Conservation (phyloP, 2,113 vertebrate genomes). For the Motacilla alba region DNA sequence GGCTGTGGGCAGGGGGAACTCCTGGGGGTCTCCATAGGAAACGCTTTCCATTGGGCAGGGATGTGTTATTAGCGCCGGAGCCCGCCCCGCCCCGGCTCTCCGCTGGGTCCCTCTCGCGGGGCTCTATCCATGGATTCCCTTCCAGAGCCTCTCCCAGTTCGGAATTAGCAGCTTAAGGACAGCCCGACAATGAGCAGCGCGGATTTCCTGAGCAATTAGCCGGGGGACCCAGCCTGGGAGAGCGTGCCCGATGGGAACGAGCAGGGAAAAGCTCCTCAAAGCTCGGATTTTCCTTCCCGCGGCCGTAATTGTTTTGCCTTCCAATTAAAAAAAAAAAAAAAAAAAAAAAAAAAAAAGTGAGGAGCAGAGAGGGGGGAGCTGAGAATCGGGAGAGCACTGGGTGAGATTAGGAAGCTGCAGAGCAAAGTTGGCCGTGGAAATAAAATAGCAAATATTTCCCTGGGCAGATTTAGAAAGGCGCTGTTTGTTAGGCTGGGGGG, state of each 20-base stretch:
- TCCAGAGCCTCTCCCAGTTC: slow-evolving; percentile 21
- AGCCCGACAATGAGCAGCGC: slow-evolving; percentile 25
- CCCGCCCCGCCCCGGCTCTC: slow-evolving; percentile 11
- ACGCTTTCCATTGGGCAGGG: slow-evolving; percentile 70
- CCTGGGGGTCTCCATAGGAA: slow-evolving; percentile 72
- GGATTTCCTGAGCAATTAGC: slow-evolving; percentile 58
- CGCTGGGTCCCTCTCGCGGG: neutral
- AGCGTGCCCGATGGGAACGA: neutral
- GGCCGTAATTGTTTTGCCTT: neutral
- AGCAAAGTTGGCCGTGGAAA: neutral
- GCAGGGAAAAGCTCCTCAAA: neutral
- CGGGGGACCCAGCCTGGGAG: neutral
- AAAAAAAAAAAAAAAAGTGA: neutral
- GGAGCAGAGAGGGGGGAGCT: neutral
- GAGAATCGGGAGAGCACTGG: neutral
- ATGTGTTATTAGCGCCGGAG: neutral
- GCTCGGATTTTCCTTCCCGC: neutral
- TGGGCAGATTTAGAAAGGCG: neutral
- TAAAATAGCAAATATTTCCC: neutral
- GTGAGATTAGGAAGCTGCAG: neutral
- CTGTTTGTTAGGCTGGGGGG: neutral
- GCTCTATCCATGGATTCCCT: slow-evolving; percentile 10
- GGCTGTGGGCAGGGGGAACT: slow-evolving; percentile 49
- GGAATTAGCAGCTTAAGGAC: slow-evolving; percentile 41
- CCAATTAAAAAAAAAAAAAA: neutral